Evolutionary conservation across 2,888 invertebrate genomes (phyloP).

Genomic region (Odontothrips loti): DNA sequence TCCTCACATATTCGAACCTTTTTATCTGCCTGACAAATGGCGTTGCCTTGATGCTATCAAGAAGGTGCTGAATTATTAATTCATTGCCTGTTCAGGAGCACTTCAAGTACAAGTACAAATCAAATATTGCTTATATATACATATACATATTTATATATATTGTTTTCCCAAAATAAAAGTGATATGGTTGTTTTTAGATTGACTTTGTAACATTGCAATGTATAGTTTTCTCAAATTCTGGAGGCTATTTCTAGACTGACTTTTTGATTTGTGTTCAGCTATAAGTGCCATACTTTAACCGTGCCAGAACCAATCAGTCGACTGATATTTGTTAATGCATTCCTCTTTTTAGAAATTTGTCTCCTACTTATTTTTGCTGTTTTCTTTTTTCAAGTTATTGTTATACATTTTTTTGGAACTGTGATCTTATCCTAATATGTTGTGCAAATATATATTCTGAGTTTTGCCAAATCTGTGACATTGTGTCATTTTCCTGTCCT

Average conservation of each 20-base stretch:
- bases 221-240: background rate
- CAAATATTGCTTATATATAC: background rate
- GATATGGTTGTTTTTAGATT: background rate
- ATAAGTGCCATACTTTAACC: too few relatives aligned
- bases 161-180: background rate
- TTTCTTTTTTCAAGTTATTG: background rate
- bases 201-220: background rate
- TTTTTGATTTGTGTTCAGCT: too few relatives aligned
- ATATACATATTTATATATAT: background rate
- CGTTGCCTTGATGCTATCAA: constrained; percentile 79
- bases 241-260: too few relatives aligned
- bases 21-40: constrained; percentile 94
- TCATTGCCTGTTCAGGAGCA: background rate
- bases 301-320: background rate
- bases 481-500: background rate
- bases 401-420: background rate
- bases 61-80: constrained; percentile 67
- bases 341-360: constrained; percentile 2
- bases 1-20: constrained; percentile 92
- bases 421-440: background rate
- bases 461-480: background rate
- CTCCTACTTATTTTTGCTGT: constrained; percentile 19
- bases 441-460: background rate
- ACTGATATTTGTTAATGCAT: background rate
- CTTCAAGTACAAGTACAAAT: constrained; percentile 1